Conservation (phyloP, 2,113 vertebrate species). For the Engraulis encrasicolus region DNA sequence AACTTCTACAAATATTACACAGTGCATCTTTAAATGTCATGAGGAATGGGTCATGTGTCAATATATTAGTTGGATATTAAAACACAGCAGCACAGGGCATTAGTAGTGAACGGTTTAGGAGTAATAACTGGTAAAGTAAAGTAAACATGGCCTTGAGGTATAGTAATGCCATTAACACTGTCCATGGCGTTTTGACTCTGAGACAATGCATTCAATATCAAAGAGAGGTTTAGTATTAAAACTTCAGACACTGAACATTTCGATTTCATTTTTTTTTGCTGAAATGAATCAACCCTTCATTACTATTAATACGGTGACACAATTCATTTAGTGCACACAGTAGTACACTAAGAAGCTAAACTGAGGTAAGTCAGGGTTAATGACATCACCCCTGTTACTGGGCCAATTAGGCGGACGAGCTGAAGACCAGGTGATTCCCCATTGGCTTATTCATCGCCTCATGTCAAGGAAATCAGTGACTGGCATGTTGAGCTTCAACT, state of each 20-base stretch:
- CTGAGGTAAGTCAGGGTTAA: neutral
- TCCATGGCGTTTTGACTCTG: neutral
- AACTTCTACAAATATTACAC: too few relatives aligned
- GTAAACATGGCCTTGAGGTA: neutral
- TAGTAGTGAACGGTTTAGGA: neutral
- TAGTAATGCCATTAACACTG: neutral
- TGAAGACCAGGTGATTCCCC: neutral
- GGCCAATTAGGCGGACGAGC: neutral
- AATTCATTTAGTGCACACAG: neutral
- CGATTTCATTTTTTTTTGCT: neutral
- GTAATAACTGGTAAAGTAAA: too few relatives aligned
- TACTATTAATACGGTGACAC: neutral
- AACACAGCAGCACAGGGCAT: neutral
- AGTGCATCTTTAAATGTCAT: neutral
- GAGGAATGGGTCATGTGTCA: too few relatives aligned
- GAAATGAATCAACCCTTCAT: neutral
- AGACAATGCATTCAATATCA: neutral
- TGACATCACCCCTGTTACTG: neutral
- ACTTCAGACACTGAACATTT: neutral
- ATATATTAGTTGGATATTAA: too few relatives aligned
- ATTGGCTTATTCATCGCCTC: neutral
- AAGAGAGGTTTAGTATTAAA: constrained; percentile 1
- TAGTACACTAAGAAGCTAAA: neutral
- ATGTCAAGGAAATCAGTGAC: neutral
- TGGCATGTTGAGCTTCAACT: neutral